Conservation (phyloP, 1,140 invertebrate genomes). For the Drosophila ficusphila region DNA sequence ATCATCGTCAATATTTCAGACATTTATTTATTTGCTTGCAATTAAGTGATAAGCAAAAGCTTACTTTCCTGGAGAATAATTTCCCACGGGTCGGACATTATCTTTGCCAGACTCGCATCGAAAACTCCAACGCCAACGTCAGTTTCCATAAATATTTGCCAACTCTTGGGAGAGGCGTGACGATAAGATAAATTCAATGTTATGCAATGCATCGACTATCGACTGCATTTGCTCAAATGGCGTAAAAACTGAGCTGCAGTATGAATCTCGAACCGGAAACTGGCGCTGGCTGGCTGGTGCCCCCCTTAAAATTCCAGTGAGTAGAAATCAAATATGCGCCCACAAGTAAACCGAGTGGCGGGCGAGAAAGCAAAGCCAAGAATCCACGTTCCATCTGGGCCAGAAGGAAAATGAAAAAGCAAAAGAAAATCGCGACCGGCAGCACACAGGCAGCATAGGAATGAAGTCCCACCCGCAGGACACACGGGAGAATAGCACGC, state of each 20-base stretch:
- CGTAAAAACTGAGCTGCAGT: constrained; percentile 57
- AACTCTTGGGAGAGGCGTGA: background rate
- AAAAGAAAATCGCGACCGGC: constrained; percentile 59
- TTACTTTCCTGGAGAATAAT: background rate
- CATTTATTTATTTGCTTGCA: background rate
- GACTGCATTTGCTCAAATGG: constrained; percentile 54
- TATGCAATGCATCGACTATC: constrained; percentile 39
- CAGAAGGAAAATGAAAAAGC: constrained; percentile 21
- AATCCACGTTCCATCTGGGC: constrained; percentile 35
- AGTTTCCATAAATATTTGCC: constrained; percentile 18
- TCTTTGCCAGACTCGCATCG: background rate
- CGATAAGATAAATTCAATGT: constrained; percentile 25
- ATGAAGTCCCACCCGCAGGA: constrained; percentile 53
- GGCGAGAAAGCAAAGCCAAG: constrained; percentile 44
- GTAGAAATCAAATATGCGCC: constrained; percentile 70
- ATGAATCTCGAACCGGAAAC: constrained; percentile 33
- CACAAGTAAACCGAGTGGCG: constrained; percentile 54
- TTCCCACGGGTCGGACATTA: background rate
- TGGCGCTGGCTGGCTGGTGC: constrained; percentile 12
- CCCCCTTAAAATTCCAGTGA: constrained; percentile 35
- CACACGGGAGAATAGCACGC: constrained; percentile 43
- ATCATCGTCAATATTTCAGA: background rate
- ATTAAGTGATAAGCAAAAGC: constrained; percentile 12
- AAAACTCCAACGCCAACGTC: constrained; percentile 4
- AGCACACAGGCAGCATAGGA: constrained; percentile 73